Conservation (phyloP, 2,113 vertebrate species). For the Tricholaema leucomelas region DNA sequence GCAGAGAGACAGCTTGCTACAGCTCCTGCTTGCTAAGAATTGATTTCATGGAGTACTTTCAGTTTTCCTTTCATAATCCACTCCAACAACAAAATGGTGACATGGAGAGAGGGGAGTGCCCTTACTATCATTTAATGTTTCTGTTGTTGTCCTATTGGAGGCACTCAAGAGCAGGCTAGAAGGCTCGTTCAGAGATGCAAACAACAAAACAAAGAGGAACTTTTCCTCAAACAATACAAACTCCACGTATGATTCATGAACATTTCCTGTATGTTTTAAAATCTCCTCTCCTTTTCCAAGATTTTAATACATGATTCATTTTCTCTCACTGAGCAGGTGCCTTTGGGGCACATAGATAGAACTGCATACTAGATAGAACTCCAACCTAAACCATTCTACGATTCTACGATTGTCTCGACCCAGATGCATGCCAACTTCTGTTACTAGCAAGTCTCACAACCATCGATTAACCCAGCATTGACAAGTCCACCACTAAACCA, state of each 20-base stretch:
- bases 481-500: neutral
- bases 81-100: neutral
- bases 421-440: neutral
- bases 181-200: neutral
- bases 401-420: no score
- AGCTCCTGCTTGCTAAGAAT: conserved; percentile 44
- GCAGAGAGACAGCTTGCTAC: conserved; percentile 63
- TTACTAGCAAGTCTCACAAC: neutral
- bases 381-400: no score
- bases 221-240: neutral
- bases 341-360: neutral
- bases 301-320: neutral
- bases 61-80: neutral
- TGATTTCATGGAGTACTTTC: conserved; percentile 28
- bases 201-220: neutral
- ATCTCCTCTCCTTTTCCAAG: neutral
- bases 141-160: neutral
- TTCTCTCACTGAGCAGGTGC: neutral
- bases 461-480: neutral
- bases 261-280: neutral
- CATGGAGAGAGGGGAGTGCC: neutral
- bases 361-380: no score
- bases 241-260: fast-evolving
- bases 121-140: neutral
- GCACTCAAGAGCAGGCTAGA: neutral